Evolutionary conservation across 2,797 vertebrate species (phyloP).

Genomic region (Xiphorhynchus erythropygius): DNA sequence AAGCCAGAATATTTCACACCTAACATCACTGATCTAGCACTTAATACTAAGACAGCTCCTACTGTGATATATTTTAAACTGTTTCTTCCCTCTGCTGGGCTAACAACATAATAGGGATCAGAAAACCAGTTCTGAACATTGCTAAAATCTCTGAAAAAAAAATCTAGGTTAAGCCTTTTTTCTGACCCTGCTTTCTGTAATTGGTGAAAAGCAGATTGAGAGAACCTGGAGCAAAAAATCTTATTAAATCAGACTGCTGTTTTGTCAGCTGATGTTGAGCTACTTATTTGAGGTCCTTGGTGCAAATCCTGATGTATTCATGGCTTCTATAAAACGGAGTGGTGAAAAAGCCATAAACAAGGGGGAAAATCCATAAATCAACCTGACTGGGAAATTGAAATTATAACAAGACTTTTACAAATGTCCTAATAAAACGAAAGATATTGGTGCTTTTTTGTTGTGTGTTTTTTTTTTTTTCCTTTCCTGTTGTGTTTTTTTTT

Average conservation of each 20-base stretch:
- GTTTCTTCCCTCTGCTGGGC: slow-evolving; percentile 67
- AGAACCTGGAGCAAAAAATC: slow-evolving; percentile 28
- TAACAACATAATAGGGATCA: slow-evolving; percentile 72
- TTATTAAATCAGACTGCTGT: slow-evolving; percentile 35
- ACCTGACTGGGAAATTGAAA: slow-evolving; percentile 26
- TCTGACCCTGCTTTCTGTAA: slow-evolving; percentile 51
- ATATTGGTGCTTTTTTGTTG: background rate
- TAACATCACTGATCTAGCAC: slow-evolving; percentile 51
- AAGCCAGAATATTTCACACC: slow-evolving; percentile 64
- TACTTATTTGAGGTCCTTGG: slow-evolving; percentile 9
- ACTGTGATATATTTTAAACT: slow-evolving; percentile 64
- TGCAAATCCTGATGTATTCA: slow-evolving; percentile 46
- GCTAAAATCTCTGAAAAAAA: slow-evolving; percentile 59
- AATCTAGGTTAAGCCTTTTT: slow-evolving; percentile 38
- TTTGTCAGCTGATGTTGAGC: slow-evolving; percentile 32
- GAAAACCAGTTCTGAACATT: slow-evolving; percentile 53
- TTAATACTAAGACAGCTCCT: slow-evolving; percentile 66
- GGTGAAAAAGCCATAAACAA: slow-evolving; percentile 33
- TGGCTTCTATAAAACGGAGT: background rate
- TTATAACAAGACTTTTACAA: slow-evolving; percentile 32
- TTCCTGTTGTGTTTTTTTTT: no score
- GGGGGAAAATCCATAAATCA: slow-evolving; percentile 5
- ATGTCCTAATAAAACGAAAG: background rate
- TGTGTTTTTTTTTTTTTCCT: background rate
- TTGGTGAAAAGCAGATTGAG: slow-evolving; percentile 29